Conservation (phyloP, 1,140 invertebrate species). For the Odontomachus brunneus region DNA sequence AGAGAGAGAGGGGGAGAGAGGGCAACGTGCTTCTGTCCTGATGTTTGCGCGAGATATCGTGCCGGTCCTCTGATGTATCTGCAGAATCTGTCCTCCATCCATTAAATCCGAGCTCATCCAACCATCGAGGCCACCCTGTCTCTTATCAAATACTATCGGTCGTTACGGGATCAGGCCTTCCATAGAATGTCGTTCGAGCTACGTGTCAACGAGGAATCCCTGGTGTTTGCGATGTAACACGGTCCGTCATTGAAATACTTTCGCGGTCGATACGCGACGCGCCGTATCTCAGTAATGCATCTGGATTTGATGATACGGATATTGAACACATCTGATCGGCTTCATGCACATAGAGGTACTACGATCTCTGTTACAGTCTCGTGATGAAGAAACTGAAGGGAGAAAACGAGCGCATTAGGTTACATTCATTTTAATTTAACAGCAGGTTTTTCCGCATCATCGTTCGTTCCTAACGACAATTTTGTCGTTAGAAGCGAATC, state of each 20-base stretch:
- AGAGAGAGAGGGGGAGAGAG: conserved; percentile 41
- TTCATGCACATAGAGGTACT: too few species aligned
- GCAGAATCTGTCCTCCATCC: conserved; percentile 82
- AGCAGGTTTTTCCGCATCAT: too few species aligned
- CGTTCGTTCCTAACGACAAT: too few species aligned
- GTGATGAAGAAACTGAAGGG: too few species aligned
- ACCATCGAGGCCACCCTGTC: conserved; percentile 52
- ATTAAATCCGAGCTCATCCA: conserved; percentile 80
- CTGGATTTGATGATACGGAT: conserved; percentile 2
- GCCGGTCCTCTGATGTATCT: conserved; percentile 81
- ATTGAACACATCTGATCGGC: not conserved
- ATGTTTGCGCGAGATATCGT: conserved; percentile 80
- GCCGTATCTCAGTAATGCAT: conserved; percentile 52
- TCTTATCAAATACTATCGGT: conserved; percentile 69
- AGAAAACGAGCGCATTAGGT: too few species aligned
- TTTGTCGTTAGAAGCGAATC: too few species aligned
- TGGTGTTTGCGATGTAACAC: conserved; percentile 60
- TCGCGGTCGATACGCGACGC: conserved; percentile 42
- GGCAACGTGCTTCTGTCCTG: conserved; percentile 80
- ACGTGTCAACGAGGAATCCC: conserved; percentile 69
- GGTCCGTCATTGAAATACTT: conserved; percentile 46
- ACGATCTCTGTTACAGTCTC: too few species aligned
- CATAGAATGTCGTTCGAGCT: conserved; percentile 46
- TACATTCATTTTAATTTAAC: too few species aligned
- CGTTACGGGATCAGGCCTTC: conserved; percentile 59